A percentile compares a stretch with the other conserved stretches of the same genome.
Evolutionary conservation across 2,888 invertebrate genomes (phyloP).

Genomic region (Melipona beecheii): DNA sequence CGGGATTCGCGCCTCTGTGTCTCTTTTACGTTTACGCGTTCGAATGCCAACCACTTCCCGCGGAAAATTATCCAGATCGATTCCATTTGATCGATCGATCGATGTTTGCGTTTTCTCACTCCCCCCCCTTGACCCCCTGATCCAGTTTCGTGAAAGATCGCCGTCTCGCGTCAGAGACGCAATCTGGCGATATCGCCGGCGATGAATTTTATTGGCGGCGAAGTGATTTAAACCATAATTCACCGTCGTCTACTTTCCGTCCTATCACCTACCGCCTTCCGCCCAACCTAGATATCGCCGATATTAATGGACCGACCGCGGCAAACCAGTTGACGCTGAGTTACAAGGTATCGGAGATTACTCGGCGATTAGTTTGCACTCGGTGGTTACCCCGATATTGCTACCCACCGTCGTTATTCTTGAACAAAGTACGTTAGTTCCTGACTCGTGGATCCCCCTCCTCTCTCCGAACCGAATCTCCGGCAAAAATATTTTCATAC

Average conservation of each 20-base stretch:
- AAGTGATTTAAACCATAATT: constrained; percentile 31
- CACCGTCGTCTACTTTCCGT: constrained; percentile 40
- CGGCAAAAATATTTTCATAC: no score
- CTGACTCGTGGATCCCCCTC: not conserved
- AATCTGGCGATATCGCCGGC: constrained; percentile 14
- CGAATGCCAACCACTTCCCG: no score
- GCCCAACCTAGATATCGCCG: constrained; percentile 50
- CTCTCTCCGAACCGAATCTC: no score
- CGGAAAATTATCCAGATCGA: constrained; percentile 5
- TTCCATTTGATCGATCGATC: not conserved
- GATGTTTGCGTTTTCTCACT: not conserved
- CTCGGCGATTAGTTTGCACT: constrained; percentile 37
- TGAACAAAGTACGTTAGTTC: constrained; percentile 15
- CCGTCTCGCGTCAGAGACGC: not conserved
- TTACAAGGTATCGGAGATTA: constrained; percentile 54
- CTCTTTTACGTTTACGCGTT: not conserved
- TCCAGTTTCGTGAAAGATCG: not conserved
- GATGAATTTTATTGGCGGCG: constrained; percentile 6
- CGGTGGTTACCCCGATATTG: constrained; percentile 25
- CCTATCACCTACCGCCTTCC: constrained; percentile 44
- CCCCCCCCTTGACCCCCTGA: not conserved
- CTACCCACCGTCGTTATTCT: constrained; percentile 35
- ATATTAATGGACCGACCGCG: constrained; percentile 62
- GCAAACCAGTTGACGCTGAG: constrained; percentile 42
- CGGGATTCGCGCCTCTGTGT: not conserved